phyloP scores from a whole-genome alignment of 1,140 invertebrate genomes.

The Sitobion miscanthi region DNA sequence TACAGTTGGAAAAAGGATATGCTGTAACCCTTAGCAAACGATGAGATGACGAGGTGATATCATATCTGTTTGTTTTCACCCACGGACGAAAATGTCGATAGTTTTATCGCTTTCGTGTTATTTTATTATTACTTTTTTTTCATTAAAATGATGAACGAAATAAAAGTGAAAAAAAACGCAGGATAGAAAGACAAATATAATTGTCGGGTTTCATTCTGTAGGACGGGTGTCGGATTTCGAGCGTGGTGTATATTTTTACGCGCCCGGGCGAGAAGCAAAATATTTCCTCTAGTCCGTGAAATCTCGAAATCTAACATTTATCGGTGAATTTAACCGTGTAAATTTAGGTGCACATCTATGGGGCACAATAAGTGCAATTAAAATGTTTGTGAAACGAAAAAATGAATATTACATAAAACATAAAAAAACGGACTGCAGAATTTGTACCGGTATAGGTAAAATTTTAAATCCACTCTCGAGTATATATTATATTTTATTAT shows the following conservation, averaged over 20 bases:
- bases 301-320: background rate
- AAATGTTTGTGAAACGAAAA: background rate
- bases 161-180: background rate
- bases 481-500: background rate
- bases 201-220: background rate
- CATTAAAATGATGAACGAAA: background rate
- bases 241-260: background rate
- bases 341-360: background rate
- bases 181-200: background rate
- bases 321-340: background rate
- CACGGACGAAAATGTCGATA: background rate
- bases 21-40: background rate
- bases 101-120: background rate
- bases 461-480: background rate
- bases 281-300: background rate
- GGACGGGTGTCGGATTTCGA: background rate
- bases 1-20: background rate
- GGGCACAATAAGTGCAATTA: background rate
- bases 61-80: background rate
- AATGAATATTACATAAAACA: background rate
- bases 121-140: conserved; percentile 9
- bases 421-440: background rate
- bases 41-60: conserved; percentile 4
- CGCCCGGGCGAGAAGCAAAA: background rate
- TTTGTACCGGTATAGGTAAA: background rate